Evolutionary conservation across 2,797 vertebrate genomes (phyloP), one percentile per base, ranked within the genome.

Genomic region (Botia kubotai): DNA sequence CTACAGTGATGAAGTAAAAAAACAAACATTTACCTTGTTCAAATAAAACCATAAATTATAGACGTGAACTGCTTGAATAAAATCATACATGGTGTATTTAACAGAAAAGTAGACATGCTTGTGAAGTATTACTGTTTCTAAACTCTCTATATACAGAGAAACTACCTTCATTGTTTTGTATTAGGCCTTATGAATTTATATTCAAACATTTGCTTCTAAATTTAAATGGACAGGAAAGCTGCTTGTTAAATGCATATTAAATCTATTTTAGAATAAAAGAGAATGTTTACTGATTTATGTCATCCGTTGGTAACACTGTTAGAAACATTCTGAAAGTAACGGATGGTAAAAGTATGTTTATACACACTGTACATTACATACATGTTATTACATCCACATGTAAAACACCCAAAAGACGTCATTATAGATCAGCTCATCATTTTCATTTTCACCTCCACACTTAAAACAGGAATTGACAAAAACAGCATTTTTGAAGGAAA

Each of bases 301-400:
- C 62, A 74, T 33, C 26, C 13, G 23, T 75, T 60, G 21, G 62
- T 74, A 80, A 80, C 71, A 80, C 79, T 75, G 60, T 33, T 33
- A 43, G 39, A 68, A 75, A 80, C 48, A 17, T 58, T 43, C 3
- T 21, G 2, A 48, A 43, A 52, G 46, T 50, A 46, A 73, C 62
- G 53, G n/a, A 43, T 79, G 77, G 57, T 21, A 65, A 73, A 80
- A 55, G 29, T 66, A 72, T 48, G 19, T 63, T 11, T 46, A 46
- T 46, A 46, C 10, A 46, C 43, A 46, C 43, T 46, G 10, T 43
- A 43, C 7, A 43, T 43, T 43, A 43, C 39, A 43, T 46, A 46
- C 7, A 11, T 46, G 43, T 46, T 66, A 72, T 60, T 50, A 21
- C 11, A 66, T 66, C 46, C 48, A 67, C 70, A 72, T 70, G 36